A percentile compares a stretch with the other conserved stretches of the same genome.
Evolutionary conservation across 2,797 vertebrate genomes (phyloP).

Genomic region (Podarcis siculus): DNA sequence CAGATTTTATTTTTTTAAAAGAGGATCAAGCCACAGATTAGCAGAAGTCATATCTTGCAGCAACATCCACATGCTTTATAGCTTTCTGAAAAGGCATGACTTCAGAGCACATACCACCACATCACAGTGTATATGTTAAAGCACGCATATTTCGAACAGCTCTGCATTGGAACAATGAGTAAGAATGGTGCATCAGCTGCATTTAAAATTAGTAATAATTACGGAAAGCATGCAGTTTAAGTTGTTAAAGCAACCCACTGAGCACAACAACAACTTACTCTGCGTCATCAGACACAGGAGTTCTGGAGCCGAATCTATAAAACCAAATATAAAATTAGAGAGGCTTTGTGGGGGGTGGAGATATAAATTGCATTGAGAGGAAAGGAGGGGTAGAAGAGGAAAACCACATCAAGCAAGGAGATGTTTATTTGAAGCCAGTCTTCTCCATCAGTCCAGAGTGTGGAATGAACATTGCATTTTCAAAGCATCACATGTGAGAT

Average conservation of each 20-base stretch:
- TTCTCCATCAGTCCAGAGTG: slow-evolving; percentile 23
- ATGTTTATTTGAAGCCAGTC: slow-evolving; percentile 32
- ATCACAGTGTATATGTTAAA: slow-evolving; percentile 63
- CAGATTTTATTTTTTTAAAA: slow-evolving; percentile 8
- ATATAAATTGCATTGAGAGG: slow-evolving; percentile 37
- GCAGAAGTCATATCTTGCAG: slow-evolving; percentile 56
- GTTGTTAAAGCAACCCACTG: slow-evolving; percentile 71
- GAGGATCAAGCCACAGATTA: slow-evolving; percentile 47
- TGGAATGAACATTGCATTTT: slow-evolving; percentile 46
- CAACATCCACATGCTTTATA: slow-evolving; percentile 58
- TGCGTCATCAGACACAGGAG: slow-evolving; percentile 92
- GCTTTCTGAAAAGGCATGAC: slow-evolving; percentile 54
- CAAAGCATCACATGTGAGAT: neutral
- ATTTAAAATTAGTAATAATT: slow-evolving; percentile 77
- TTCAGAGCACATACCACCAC: slow-evolving; percentile 55
- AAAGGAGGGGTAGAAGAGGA: neutral
- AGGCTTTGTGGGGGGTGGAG: slow-evolving; percentile 37
- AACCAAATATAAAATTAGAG: slow-evolving; percentile 85
- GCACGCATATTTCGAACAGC: slow-evolving; percentile 62
- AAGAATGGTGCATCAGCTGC: slow-evolving; percentile 54
- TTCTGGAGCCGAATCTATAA: slow-evolving; percentile 91
- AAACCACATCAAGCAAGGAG: slow-evolving; percentile 39
- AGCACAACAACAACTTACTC: slow-evolving; percentile 89
- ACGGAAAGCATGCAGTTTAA: slow-evolving; percentile 79
- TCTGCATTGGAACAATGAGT: slow-evolving; percentile 54